Base-by-base conservation (phyloP, 2,888 invertebrate genomes). In the Eupithecia subfuscata region DNA sequence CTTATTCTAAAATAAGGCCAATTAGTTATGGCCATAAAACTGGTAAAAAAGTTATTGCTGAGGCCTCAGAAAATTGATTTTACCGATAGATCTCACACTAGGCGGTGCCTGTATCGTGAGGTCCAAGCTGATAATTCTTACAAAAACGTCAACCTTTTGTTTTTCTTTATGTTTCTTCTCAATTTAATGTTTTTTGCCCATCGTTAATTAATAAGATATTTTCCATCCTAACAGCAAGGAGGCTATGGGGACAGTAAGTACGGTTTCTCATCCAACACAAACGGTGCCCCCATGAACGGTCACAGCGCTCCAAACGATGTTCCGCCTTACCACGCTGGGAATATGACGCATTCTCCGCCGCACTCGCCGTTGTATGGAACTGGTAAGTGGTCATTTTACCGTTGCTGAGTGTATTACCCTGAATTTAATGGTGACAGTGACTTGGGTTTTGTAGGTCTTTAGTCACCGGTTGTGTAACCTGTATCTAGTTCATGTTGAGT, bases 161-260 rank as follows among this genome's bases (percentile, higher is more conserved):
- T 22, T 25, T 56, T 12, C 56, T 56, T 12, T 25, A 56, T 56
- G 4, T 22, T 56, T 56, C 56, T 56, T 12, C 60, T 25, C 22
- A 22, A 4, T 56, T 56, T 22, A 22, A 22, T 22, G 52, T 11
- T n/a, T 22, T 8, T n/a, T 52, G n/a, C n/a, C 9, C 6, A 52
- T n/a, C 4, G 52, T 22, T 4, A n/a, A 12, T 2, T 18, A 40
- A n/a, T 40, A 4, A 65, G 34, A 40, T 4, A 37, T n/a, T n/a
- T 40, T 22, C 18, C n/a, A 9, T 11, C 16, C 63, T 64, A 52
- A 73, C 89, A 94, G 94, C 94, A 95, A 88, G 92, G 94, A 79
- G 95, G 94, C 14, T 95, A 95, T 79, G 95, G 95, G 71, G 96
- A 96, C 89, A 96, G 95, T 89, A 96, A 96, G 85, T 96, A 96